Evolutionary conservation across 2,113 vertebrate genomes (phyloP), one percentile per base, ranked within the genome.

Genomic region (Malurus cyaneus): DNA sequence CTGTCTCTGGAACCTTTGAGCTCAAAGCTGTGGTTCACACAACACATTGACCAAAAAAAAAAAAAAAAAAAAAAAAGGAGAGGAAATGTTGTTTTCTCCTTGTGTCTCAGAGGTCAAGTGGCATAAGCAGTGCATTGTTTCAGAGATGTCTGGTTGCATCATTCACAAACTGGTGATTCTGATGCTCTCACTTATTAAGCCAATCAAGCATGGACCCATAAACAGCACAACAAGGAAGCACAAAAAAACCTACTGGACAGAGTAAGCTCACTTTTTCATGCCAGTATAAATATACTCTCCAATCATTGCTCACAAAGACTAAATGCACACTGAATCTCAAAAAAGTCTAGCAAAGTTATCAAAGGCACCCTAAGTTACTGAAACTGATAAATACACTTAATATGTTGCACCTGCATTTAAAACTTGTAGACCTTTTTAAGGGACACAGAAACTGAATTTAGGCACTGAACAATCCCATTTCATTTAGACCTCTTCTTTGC

Each of bases 401-500:
- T 8, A 67, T 21, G 19, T 3, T 7, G 4, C 6, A 56, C 49
- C 24, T 73, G 20, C 31, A 76, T 80, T 81, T 88, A 34, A 62
- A 76, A 52, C 20, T 32, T 39, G 34, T 9, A 78, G 21, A 12
- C 1, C 56, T 86, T 67, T 10, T 39, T 71, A 77, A 18, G 1
- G 5, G 7, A 13, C 18, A 53, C 10, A 78, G 66, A 73, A 92
- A 26, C 1, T 13, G 31, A 32, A 76, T 54, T 79, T 60, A 66
- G 25, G 7, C 47, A 21, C 34, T 19, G 52, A 86, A 80, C 20
- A 56, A 74, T 71, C 41, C 71, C 20, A 50, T 28, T 24, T 34
- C 9, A 41, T 83, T 94, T 78, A 83, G 54, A 85, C 25, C 19
- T 64, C 21, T 54, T 80, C 60, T 90, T 84, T 71, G 52, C 64